Evolutionary conservation across 2,797 vertebrate genomes (phyloP), one percentile per base, ranked within the genome.

Genomic region (Rachycentron canadum): DNA sequence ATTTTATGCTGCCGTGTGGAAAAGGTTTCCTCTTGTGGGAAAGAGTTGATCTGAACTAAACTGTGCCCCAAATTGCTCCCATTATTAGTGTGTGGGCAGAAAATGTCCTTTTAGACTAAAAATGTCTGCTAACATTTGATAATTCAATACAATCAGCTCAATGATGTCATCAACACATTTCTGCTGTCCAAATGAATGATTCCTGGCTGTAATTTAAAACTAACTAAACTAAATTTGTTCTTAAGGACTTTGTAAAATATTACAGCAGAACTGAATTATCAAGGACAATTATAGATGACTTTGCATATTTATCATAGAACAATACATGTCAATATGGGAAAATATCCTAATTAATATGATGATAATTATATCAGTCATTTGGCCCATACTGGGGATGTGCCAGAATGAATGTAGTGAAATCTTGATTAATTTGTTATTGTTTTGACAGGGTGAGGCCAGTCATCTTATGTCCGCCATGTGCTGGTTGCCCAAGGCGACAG

Each of bases 401-500:
- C 50, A 23, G 14, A 45, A 59, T 26, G 12, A 38, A 43, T 2
- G 3, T 25, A 2, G 16, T 21, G 5, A 17, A 58, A 81, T 65
- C 41, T 53, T 70, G 49, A 59, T 77, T 50, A 68, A 69, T 83
- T 67, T 80, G 23, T 70, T 32, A 19, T 38, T 70, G 64, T 81
- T 83, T 43, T 83, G 82, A 83, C 73, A 77, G 36, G 23, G 49
- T 36, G 59, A 38, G 53, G 73, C 60, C 72, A 30, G 34, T 38
- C 5, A 7, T 82, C 78, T 64, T 81, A 59, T 86, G 60, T 76
- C 59, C 23, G 50, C 74, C 75, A 55, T 90, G 82, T 73, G 85
- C 47, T 47, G 72, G 83, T 84, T 87, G 84, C 84, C 79, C 43
- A 16, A 89, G 72, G 81, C 81, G 89, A 90, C 86, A 89, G 86